phyloP scores from a whole-genome alignment of 2,113 vertebrate genomes.

The Chitala chitala region DNA sequence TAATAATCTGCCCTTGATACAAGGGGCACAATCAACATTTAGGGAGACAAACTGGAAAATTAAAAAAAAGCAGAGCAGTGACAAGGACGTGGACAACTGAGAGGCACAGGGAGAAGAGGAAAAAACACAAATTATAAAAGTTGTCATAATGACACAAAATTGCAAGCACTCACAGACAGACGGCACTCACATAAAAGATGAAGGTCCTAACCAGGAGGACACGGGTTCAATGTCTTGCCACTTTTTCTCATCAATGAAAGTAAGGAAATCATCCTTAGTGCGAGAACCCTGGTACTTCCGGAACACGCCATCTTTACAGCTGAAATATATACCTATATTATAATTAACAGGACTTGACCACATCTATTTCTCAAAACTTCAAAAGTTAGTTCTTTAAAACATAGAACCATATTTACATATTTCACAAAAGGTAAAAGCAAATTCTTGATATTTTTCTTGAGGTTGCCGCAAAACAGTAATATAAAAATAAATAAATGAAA shows the following conservation, averaged over 20 bases:
- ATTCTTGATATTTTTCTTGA: too few relatives aligned
- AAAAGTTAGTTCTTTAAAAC: background rate
- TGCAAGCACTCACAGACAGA: background rate
- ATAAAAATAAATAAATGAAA: too few relatives aligned
- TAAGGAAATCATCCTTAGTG: conserved; percentile 87
- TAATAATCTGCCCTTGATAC: too few relatives aligned
- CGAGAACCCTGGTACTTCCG: conserved; percentile 86
- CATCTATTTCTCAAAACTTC: background rate
- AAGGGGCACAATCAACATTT: too few relatives aligned
- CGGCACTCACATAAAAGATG: conserved; percentile 79
- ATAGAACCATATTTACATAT: too few relatives aligned
- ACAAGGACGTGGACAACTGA: background rate
- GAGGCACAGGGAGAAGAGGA: background rate
- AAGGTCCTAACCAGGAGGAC: conserved; percentile 88
- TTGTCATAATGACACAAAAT: background rate
- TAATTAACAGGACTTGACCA: background rate
- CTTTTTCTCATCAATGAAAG: conserved; percentile 83
- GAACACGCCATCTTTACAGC: conserved; percentile 90
- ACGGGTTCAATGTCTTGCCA: conserved; percentile 82
- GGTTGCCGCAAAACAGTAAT: too few relatives aligned
- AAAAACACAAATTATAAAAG: background rate
- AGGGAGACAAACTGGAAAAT: background rate
- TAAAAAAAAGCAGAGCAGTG: background rate
- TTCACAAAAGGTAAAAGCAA: too few relatives aligned
- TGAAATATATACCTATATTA: conserved; percentile 38